These are phyloP conservation scores for Chymomyza fuscimana DNA, from an alignment of 2,888 invertebrate species.

Conservation along the genomic window DNA sequence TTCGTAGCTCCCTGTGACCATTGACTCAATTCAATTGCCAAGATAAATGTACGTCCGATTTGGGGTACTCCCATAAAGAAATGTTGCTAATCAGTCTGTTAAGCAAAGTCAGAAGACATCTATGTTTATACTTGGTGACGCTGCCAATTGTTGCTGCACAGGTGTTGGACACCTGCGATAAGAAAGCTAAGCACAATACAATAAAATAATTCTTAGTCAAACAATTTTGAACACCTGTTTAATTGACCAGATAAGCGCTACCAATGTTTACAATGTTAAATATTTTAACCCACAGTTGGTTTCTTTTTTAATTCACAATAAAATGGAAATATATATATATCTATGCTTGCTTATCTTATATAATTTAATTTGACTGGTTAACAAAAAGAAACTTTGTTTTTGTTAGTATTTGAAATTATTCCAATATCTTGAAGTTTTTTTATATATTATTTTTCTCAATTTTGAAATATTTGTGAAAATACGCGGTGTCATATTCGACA, in stretches of 20 bases:
- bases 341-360: no score
- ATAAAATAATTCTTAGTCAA: not conserved
- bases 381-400: no score
- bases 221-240: conserved; percentile 34
- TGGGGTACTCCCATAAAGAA: not conserved
- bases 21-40: no score
- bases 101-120: no score
- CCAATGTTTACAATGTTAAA: not conserved
- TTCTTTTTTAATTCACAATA: not conserved
- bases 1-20: no score
- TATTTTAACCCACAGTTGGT: not conserved
- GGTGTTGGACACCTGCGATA: not conserved
- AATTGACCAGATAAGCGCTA: conserved; percentile 34
- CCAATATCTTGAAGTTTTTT: no score
- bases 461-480: no score
- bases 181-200: not conserved
- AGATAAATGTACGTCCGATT: not conserved
- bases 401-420: no score
- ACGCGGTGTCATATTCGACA: no score
- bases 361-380: no score
- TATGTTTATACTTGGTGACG: not conserved
- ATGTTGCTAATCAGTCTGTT: not conserved
- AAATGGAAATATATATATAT: no score
- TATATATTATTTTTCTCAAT: no score
- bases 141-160: not conserved